Base-by-base conservation (phyloP, 2,797 vertebrate genomes). In the Pteronotus mesoamericanus region DNA sequence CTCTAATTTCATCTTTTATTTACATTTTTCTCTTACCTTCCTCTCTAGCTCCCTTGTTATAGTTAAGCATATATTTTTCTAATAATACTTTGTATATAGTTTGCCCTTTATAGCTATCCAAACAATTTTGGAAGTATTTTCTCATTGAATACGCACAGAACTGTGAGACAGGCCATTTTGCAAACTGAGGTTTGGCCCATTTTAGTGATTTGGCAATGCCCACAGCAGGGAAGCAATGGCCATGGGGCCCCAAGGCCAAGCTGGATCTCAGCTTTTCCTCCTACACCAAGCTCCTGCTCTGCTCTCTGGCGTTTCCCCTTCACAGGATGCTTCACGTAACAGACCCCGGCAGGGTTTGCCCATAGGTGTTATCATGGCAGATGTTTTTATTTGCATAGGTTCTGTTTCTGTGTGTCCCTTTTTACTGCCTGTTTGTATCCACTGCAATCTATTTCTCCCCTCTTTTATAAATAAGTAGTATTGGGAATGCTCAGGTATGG, bases 71-170 rank as follows among this genome's bases (percentile, higher is more conserved):
- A 37, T 71, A 11, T 10, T 59, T 91, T 80, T 68, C 72, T 89
- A 72, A 48, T 64, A 69, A 86, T 39, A 44, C 6, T 64, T 57
- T 42, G 32, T 11, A 48, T 53, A 46, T 16, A 59, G 61, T 84
- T 89, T 91, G 18, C n/a, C 12, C 2, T 83, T 88, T 69, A 64
- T 26, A 64, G 11, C 78, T 78, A 51, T 6, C 14, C 37, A 82
- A 83, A 57, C 22, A 69, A 68, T 64, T 90, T 92, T n/a, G 66
- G 2, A 79, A 92, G 7, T n/a, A 74, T 55, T 74, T 87, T 92
- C 34, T 85, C 72, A 84, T 11, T 83, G n/a, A 16, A 39, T 86
- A 55, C 19, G 57, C 53, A 78, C 0, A 51, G 34, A 82, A 44
- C 37, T 66, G 24, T 57, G 66, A 93, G 16, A 84, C 5, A 26